Evolutionary conservation across 2,113 vertebrate species (phyloP).

Genomic region (Oceanodroma tethys): DNA sequence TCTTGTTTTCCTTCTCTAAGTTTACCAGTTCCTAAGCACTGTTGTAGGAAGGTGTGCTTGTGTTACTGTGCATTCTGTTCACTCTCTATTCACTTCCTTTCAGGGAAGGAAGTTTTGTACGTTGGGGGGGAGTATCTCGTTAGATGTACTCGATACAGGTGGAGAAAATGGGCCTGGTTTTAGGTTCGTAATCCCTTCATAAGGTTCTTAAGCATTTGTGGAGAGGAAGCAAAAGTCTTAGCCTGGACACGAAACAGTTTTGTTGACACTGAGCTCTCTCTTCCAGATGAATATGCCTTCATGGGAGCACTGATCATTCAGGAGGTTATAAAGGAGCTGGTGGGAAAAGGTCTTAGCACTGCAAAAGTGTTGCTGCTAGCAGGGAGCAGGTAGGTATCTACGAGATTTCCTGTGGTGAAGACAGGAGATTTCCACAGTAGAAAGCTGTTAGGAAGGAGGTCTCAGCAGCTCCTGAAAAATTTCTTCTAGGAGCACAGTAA

Average conservation of each 20-base stretch:
- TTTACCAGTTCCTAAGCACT: neutral
- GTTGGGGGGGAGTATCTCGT: accelerated
- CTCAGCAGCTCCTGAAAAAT: neutral
- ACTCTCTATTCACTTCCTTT: neutral
- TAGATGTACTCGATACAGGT: neutral
- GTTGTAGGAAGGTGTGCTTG: neutral
- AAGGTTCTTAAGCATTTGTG: neutral
- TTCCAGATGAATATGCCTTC: slow-evolving; percentile 88
- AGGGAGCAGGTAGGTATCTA: slow-evolving; percentile 87
- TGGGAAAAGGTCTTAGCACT: slow-evolving; percentile 86
- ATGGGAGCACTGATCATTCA: slow-evolving; percentile 96
- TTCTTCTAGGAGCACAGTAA: neutral
- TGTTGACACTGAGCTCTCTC: neutral
- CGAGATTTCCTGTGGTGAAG: neutral
- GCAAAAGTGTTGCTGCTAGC: slow-evolving; percentile 93
- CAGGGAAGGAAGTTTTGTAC: neutral
- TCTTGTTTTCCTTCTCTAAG: neutral
- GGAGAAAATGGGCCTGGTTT: neutral
- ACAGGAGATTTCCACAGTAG: neutral
- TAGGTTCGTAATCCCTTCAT: neutral
- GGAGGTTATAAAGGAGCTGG: slow-evolving; percentile 91
- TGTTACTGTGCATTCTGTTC: neutral
- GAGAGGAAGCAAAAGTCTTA: neutral
- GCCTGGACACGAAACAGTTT: neutral
- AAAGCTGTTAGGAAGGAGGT: neutral